Percentiles rank a stretch among this genome's conserved stretches.
These are phyloP conservation scores for Crepidodera aurea DNA, from an alignment of 2,888 invertebrate species.

Conservation along the genomic window DNA sequence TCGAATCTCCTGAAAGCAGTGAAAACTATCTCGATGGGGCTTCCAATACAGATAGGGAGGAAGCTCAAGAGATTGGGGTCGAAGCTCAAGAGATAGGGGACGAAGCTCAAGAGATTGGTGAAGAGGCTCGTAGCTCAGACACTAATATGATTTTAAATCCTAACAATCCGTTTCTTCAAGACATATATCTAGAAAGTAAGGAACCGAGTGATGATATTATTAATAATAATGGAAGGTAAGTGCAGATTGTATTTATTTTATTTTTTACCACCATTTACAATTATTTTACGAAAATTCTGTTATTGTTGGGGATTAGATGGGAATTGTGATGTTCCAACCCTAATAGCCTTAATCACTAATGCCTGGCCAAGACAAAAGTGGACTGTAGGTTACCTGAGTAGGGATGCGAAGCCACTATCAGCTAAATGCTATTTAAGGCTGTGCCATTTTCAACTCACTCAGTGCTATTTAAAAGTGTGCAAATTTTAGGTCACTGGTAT, in stretches of 20 bases:
- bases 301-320: too few relatives aligned
- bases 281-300: too few relatives aligned
- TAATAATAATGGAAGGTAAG: constrained; percentile 11
- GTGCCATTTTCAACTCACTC: too few relatives aligned
- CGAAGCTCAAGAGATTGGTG: background rate
- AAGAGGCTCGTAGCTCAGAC: background rate
- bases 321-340: too few relatives aligned
- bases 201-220: background rate
- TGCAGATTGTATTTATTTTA: background rate
- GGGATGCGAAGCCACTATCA: too few relatives aligned
- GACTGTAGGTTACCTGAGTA: too few relatives aligned
- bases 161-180: constrained; percentile 33
- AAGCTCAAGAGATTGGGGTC: background rate
- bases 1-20: background rate
- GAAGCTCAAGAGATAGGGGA: background rate
- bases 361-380: too few relatives aligned
- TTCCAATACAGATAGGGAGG: background rate
- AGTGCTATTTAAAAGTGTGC: too few relatives aligned
- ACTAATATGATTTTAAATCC: background rate
- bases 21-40: background rate
- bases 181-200: background rate
- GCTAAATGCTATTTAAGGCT: too few relatives aligned
- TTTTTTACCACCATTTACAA: too few relatives aligned
- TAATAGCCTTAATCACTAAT: too few relatives aligned
- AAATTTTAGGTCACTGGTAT: too few relatives aligned